Evolutionary conservation across 2,797 vertebrate species (phyloP), one percentile per base, ranked within the genome.

Genomic region (Crenuchus spilurus): DNA sequence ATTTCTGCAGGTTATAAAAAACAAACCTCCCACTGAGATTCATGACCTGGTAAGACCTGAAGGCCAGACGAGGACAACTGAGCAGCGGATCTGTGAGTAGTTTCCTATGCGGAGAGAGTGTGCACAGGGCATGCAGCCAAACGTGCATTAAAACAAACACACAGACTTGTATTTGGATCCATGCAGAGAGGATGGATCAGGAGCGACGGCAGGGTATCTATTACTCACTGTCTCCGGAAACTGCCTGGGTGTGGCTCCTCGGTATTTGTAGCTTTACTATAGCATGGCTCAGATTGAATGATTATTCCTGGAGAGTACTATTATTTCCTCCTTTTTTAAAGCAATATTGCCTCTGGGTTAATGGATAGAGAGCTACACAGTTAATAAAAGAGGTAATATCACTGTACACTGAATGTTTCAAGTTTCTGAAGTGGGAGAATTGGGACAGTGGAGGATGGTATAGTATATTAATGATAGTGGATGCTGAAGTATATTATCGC

Each of bases 101-200:
- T 75, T 85, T 81, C 76, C 76, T 78, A 78, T 78, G 75, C 44
- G 49, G 58, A 37, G 28, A 74, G 58, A 63, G 82, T 71, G 75
- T 66, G 48, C 67, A 41, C 57, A 39, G 72, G 74, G 77, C 65
- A 66, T 24, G 48, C 13, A 42, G 74, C 81, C 76, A 82, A 48
- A 35, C 51, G 49, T 65, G 68, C 55, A 46, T 73, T 74, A 74
- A 74, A 48, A 58, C 49, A 41, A 28, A 52, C 57, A 62, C 58
- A 60, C 51, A 51, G 33, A 67, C 73, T 70, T 42, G 70, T 44
- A 31, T 55, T 62, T 55, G 49, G 58, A 70, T 75, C 67, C 64
- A 33, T 61, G 66, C 26, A 62, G 33, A 46, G 62, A 52, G 76
- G 62, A 68, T 39, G 60, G 66, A 82, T 74, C 72, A 80, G 70